A percentile compares a stretch with the other conserved stretches of the same genome.
Conservation (phyloP, 2,113 vertebrate species). For the Pleuronectes platessa region DNA sequence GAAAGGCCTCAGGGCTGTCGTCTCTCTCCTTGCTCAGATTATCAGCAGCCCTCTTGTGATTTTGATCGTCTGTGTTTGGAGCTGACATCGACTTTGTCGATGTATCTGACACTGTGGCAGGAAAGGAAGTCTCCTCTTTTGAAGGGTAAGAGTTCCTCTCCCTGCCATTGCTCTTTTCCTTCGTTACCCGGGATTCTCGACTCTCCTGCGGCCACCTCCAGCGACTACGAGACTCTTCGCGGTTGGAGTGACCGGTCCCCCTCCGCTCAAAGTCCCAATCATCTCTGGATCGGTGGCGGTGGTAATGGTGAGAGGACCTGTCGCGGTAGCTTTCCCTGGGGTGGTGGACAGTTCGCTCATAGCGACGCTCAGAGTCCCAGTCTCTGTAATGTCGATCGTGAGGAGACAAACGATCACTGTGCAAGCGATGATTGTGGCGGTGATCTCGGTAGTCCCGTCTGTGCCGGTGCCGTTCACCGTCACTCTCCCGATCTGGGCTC, state of each 20-base stretch:
- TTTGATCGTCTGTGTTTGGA: conserved; percentile 40
- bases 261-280: conserved; percentile 70
- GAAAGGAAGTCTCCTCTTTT: conserved; percentile 42
- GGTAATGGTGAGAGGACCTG: conserved; percentile 73
- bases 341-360: conserved; percentile 69
- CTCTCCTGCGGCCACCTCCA: conserved; percentile 72
- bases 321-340: conserved; percentile 77
- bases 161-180: conserved; percentile 51
- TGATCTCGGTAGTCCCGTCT: conserved; percentile 73
- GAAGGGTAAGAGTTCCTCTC: conserved; percentile 43
- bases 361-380: conserved; percentile 68
- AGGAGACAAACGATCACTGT: conserved; percentile 80
- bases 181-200: conserved; percentile 1
- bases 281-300: conserved; percentile 70
- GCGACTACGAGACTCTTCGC: conserved; percentile 63
- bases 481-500: conserved; percentile 75
- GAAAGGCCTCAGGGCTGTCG: conserved; percentile 66
- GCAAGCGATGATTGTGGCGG: conserved; percentile 52
- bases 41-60: conserved; percentile 61
- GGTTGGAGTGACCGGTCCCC: conserved; percentile 50
- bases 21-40: conserved; percentile 51
- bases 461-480: conserved; percentile 71
- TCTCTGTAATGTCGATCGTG: conserved; percentile 81
- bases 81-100: conserved; percentile 46
- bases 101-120: conserved; percentile 38